These are phyloP conservation scores for Eueides isabella DNA, from an alignment of 1,140 invertebrate species.

Conservation along the genomic window DNA sequence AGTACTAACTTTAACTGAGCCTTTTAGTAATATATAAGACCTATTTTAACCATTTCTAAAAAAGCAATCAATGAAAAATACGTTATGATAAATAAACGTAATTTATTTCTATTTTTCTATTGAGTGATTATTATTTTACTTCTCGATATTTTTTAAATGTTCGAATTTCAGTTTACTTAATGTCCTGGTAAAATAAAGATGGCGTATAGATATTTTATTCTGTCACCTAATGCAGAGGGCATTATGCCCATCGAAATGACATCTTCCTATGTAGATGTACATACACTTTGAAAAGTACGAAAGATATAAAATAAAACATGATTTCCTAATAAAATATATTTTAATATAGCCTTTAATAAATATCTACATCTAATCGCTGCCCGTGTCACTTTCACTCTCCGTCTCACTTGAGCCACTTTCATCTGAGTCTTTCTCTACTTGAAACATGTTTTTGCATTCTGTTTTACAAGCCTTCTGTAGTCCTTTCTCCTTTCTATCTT, in stretches of 20 bases:
- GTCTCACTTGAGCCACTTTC: constrained; percentile 21
- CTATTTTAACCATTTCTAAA: neutral
- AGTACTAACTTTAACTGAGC: no score
- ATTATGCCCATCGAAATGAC: no score
- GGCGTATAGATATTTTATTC: no score
- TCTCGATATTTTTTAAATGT: neutral
- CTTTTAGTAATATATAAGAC: no score
- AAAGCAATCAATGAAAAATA: neutral
- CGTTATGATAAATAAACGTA: neutral
- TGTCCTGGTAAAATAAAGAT: no score
- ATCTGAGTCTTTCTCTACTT: neutral
- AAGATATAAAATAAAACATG: neutral
- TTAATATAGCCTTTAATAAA: neutral
- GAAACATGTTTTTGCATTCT: constrained; percentile 42
- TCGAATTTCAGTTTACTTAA: no score
- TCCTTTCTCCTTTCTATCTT: constrained; percentile 26
- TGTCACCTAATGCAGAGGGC: no score
- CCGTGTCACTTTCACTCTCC: constrained; percentile 19
- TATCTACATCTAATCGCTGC: constrained; percentile 13
- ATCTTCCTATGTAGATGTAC: no score
- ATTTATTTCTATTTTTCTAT: neutral
- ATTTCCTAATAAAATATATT: neutral
- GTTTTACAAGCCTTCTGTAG: constrained; percentile 39
- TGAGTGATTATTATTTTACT: neutral
- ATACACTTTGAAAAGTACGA: neutral